Conservation (phyloP, 2,113 vertebrate genomes). For the Pseudopodoces humilis region DNA sequence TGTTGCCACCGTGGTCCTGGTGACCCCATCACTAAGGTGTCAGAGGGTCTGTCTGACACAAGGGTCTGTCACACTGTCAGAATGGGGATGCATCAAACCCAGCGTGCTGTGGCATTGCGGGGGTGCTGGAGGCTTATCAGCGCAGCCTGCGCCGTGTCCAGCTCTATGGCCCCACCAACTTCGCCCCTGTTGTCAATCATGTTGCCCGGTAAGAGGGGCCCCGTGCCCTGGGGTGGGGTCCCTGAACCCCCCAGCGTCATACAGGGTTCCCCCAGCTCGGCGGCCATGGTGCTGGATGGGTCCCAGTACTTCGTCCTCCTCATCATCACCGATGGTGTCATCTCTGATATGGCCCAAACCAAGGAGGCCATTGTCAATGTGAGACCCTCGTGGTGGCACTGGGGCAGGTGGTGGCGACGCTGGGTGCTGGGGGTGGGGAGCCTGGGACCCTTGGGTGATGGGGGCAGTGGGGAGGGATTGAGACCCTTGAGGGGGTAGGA, state of each 20-base stretch:
- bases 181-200: conserved; percentile 91
- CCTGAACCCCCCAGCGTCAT: not conserved
- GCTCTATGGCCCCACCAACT: conserved; percentile 95
- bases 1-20: not conserved
- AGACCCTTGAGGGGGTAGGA: not conserved
- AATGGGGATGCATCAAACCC: conserved; percentile 92
- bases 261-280: not conserved
- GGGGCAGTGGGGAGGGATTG: not conserved
- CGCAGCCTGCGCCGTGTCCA: conserved; percentile 92
- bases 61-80: conserved; percentile 54
- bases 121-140: conserved; percentile 93
- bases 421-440: not conserved
- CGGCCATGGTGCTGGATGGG: not conserved
- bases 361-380: conserved; percentile 98
- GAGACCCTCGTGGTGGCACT: not conserved
- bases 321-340: conserved; percentile 96
- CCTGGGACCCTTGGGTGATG: not conserved
- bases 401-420: not conserved
- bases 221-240: not conserved
- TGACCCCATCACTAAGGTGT: not conserved
- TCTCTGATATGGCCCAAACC: conserved; percentile 97
- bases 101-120: conserved; percentile 90
- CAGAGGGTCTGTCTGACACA: too few relatives aligned
- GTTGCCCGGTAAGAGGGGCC: conserved; percentile 69
- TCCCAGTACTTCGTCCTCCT: conserved; percentile 77